These are phyloP conservation scores for Lycocorax pyrrhopterus DNA, from an alignment of 2,113 vertebrate species.

Conservation along the genomic window DNA sequence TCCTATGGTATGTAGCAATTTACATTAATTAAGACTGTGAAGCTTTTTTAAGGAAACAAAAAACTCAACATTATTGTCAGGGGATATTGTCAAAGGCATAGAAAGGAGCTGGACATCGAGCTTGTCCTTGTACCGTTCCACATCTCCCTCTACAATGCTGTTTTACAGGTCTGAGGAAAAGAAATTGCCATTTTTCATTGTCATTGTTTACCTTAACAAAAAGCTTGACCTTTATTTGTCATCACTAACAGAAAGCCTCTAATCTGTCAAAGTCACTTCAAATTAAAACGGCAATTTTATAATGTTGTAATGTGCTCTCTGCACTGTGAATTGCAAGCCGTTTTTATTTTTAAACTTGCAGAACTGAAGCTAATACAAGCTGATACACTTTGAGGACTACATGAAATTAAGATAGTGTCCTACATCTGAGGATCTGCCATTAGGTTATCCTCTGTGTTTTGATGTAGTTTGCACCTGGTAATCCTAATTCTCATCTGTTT, in stretches of 20 bases:
- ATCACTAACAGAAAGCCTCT: neutral
- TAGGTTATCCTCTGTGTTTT: neutral
- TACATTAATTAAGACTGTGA: neutral
- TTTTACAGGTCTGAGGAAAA: neutral
- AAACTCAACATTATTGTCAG: neutral
- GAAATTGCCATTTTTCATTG: neutral
- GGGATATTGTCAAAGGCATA: neutral
- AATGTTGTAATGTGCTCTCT: neutral
- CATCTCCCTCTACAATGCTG: rapidly evolving
- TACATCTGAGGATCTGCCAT: neutral
- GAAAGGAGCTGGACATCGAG: neutral
- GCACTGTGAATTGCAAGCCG: neutral
- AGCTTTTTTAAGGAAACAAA: neutral
- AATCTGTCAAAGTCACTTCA: neutral
- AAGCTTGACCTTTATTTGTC: constrained; percentile 26
- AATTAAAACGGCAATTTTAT: neutral
- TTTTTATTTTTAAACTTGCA: constrained; percentile 18
- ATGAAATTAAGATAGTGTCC: neutral
- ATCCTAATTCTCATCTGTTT: neutral
- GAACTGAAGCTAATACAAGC: neutral
- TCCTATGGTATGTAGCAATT: neutral
- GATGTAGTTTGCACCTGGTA: neutral
- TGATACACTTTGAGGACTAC: neutral
- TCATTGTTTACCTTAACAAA: neutral
- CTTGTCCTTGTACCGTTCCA: neutral